Conservation (phyloP, 1,140 invertebrate species). For the Globodera rostochiensis region DNA sequence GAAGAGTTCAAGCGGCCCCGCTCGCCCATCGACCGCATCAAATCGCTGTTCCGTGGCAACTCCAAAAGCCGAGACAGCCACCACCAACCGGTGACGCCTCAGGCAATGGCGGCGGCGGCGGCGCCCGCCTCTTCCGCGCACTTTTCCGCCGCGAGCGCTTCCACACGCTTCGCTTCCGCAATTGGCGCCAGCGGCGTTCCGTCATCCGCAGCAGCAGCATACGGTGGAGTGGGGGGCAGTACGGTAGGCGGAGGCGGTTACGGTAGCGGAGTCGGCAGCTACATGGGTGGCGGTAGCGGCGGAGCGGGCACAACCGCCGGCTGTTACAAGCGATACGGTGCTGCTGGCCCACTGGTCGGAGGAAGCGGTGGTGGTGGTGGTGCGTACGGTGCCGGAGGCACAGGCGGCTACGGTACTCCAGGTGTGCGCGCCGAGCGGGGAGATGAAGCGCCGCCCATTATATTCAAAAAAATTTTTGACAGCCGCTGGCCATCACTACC, state of each 20-base stretch:
- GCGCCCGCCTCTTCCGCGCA: not conserved
- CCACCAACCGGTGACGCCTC: no score
- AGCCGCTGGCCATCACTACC: not conserved
- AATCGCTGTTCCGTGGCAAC: slow-evolving; percentile 51
- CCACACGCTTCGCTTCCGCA: slow-evolving; percentile 3
- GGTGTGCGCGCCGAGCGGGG: no score
- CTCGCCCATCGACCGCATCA: slow-evolving; percentile 62
- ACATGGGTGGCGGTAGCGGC: not conserved
- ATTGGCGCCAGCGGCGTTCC: not conserved
- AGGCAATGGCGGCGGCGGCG: not conserved
- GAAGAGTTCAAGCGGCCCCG: slow-evolving; percentile 59
- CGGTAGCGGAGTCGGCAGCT: not conserved
- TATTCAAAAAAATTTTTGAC: not conserved
- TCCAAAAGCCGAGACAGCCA: not conserved
- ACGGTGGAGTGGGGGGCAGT: not conserved
- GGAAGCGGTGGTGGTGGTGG: not conserved
- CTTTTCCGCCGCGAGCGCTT: not conserved
- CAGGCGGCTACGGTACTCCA: not conserved
- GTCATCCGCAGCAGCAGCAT: not conserved
- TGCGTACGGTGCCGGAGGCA: not conserved
- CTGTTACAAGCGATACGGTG: not conserved
- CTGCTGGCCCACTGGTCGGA: not conserved
- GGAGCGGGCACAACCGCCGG: not conserved
- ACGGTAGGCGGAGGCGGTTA: not conserved
- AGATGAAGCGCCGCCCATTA: no score